These are phyloP conservation scores for Odontamblyopus rebecca DNA, from an alignment of 2,797 vertebrate species.

Conservation along the genomic window DNA sequence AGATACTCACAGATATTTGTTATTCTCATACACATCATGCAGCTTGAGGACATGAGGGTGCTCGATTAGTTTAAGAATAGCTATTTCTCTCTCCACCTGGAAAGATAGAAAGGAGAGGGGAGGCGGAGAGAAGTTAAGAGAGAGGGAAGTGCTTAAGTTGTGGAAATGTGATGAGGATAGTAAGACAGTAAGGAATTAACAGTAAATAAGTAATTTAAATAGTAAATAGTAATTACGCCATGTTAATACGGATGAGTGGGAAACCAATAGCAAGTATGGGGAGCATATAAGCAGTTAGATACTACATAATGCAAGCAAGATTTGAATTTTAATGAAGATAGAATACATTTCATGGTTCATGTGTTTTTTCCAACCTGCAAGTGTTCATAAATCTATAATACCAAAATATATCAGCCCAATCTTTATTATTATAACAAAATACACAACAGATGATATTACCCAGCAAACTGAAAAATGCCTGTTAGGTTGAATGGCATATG, in stretches of 20 bases:
- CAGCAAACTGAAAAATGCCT: no score
- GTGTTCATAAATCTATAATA: background rate
- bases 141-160: conserved; percentile 10
- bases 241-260: background rate
- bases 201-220: background rate
- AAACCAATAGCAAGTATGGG: background rate
- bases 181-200: background rate
- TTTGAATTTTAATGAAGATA: background rate
- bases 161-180: background rate
- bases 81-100: conserved; percentile 94
- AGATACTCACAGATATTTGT: conserved; percentile 94
- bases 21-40: conserved; percentile 94
- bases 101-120: conserved; percentile 37
- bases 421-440: no score
- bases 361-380: background rate
- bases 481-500: no score
- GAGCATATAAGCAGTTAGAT: background rate
- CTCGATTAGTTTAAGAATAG: conserved; percentile 94
- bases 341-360: background rate
- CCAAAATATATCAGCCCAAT: background rate
- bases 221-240: background rate
- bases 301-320: background rate
- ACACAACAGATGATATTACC: no score
- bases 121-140: conserved; percentile 26
- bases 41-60: conserved; percentile 94